Evolutionary conservation across 2,113 vertebrate species (phyloP).

Genomic region (Camelus bactrianus): DNA sequence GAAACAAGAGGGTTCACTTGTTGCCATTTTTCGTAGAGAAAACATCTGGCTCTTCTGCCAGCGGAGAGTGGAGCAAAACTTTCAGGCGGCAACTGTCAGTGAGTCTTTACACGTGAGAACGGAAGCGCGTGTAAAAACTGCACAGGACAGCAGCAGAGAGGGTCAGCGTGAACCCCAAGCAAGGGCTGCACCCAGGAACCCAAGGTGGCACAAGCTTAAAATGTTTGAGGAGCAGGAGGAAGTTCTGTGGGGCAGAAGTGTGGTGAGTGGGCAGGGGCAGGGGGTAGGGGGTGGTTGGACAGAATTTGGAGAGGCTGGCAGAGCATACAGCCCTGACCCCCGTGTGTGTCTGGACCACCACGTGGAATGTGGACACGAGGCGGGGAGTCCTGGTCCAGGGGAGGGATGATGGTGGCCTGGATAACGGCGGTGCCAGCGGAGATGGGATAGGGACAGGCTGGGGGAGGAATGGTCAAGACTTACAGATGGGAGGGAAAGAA

Average conservation of each 20-base stretch:
- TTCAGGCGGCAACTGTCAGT: not conserved
- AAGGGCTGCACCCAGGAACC: not conserved
- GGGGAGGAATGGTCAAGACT: not conserved
- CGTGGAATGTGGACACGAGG: not conserved
- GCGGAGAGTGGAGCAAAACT: not conserved
- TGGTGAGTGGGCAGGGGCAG: not conserved
- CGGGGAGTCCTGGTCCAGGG: not conserved
- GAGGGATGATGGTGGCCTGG: not conserved
- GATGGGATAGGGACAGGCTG: not conserved
- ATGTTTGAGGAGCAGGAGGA: not conserved
- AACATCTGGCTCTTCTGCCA: constrained; percentile 1
- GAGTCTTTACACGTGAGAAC: not conserved
- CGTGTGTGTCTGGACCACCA: not conserved
- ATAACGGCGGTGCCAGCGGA: not conserved
- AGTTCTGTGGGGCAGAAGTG: not conserved
- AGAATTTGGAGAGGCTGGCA: not conserved
- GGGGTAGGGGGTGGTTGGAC: not conserved
- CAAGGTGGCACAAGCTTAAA: not conserved
- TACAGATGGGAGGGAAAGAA: not conserved
- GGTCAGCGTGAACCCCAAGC: not conserved
- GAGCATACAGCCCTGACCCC: not conserved
- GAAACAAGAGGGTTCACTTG: not conserved
- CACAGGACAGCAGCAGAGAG: not conserved
- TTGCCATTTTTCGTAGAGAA: constrained; percentile 67
- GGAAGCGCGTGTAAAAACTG: not conserved